Evolutionary conservation across 2,113 vertebrate genomes (phyloP).

Genomic region (Ibidorhyncha struthersii): DNA sequence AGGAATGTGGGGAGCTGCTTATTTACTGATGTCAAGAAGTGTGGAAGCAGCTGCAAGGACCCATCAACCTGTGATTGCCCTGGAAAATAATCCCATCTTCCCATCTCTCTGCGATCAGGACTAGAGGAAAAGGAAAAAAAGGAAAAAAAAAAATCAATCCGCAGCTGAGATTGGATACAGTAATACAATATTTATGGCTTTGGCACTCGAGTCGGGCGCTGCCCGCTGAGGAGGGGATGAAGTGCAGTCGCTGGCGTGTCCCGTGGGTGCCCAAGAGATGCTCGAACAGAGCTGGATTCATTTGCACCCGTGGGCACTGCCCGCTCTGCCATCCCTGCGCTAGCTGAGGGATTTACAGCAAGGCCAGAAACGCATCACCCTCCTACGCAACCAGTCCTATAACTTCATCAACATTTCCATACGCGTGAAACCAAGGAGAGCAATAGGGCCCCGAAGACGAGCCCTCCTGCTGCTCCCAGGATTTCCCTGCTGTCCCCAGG

Average conservation of each 20-base stretch:
- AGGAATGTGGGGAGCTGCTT: neutral
- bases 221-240: neutral
- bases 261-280: neutral
- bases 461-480: rapidly evolving
- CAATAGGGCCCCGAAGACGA: rapidly evolving
- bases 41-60: slow-evolving; percentile 66
- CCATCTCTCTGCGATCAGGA: neutral
- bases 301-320: neutral
- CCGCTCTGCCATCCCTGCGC: rapidly evolving
- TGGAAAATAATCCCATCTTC: slow-evolving; percentile 65
- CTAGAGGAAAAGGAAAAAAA: neutral
- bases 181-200: slow-evolving; percentile 58
- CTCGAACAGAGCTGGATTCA: rapidly evolving
- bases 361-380: neutral
- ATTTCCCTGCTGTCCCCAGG: neutral
- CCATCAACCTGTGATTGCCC: slow-evolving; percentile 53
- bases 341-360: neutral
- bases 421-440: neutral
- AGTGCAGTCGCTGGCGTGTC: neutral
- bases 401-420: neutral
- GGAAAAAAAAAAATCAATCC: slow-evolving; percentile 57
- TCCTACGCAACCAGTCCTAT: rapidly evolving
- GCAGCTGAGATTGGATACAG: slow-evolving; percentile 39
- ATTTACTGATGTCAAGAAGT: slow-evolving; percentile 27
- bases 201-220: neutral